A percentile compares a stretch with the other conserved stretches of the same genome.
Evolutionary conservation across 2,797 vertebrate species (phyloP).

Genomic region (Phrynocephalus forsythii): DNA sequence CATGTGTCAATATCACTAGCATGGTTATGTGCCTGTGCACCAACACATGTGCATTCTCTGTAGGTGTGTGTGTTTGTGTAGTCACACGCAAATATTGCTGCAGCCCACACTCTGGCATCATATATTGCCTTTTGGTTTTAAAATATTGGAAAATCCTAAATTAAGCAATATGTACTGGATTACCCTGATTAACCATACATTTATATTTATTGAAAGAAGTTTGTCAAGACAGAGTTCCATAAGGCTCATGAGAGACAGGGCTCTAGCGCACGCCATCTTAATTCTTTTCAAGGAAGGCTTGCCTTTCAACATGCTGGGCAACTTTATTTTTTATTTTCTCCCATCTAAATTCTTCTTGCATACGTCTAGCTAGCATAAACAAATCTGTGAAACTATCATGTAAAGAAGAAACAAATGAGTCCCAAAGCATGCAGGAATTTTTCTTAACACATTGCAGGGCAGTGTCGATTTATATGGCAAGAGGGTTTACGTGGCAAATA

Average conservation of each 20-base stretch:
- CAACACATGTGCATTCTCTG: neutral
- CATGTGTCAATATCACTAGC: no score
- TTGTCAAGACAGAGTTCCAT: neutral
- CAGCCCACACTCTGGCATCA: neutral
- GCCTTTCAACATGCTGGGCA: neutral
- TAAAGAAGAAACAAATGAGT: conserved; percentile 10
- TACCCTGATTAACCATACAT: neutral
- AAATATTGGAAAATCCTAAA: neutral
- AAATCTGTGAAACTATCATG: neutral
- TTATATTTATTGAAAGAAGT: neutral
- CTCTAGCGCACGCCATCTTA: neutral
- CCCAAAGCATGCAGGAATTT: neutral
- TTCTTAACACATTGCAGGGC: neutral
- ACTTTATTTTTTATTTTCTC: neutral
- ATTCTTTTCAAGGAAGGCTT: neutral
- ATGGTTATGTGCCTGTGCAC: no score
- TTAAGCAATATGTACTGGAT: neutral
- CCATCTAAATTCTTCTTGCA: neutral
- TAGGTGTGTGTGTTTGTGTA: neutral
- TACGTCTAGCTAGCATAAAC: neutral
- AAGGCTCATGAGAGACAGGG: no score
- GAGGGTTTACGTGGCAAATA: conserved; percentile 4
- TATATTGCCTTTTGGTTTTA: neutral
- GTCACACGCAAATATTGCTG: neutral
- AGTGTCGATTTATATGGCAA: no score